A percentile compares a stretch with the other conserved stretches of the same genome.
Evolutionary conservation across 2,797 vertebrate species (phyloP).

Genomic region (Knipowitschia caucasica): DNA sequence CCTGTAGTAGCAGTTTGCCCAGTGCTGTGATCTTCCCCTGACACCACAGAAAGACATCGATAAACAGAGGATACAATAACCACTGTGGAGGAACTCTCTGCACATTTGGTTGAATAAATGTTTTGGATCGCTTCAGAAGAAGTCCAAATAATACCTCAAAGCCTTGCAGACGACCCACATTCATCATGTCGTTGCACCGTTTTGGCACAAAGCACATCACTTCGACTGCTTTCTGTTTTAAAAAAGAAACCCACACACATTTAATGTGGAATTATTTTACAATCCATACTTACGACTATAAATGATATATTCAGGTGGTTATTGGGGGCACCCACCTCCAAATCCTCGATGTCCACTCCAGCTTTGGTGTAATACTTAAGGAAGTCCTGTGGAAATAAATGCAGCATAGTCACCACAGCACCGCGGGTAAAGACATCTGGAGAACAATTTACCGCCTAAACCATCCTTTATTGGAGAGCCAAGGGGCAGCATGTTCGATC

Average conservation of each 20-base stretch:
- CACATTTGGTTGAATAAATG: slow-evolving; percentile 23
- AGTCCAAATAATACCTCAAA: slow-evolving; percentile 82
- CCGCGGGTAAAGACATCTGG: slow-evolving; percentile 54
- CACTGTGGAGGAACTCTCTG: slow-evolving; percentile 8
- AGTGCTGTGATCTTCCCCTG: slow-evolving; percentile 93
- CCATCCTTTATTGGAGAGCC: slow-evolving; percentile 44
- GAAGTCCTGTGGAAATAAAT: slow-evolving; percentile 84
- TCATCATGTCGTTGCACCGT: slow-evolving; percentile 95
- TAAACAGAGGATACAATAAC: slow-evolving; percentile 31
- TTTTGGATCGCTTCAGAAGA: slow-evolving; percentile 12
- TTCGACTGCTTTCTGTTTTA: slow-evolving; percentile 88
- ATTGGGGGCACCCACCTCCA: slow-evolving; percentile 78
- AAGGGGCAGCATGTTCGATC: slow-evolving; percentile 37
- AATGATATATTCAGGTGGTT: slow-evolving; percentile 3
- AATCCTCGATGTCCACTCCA: slow-evolving; percentile 83
- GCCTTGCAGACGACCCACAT: slow-evolving; percentile 88
- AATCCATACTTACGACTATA: neutral
- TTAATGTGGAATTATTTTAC: slow-evolving; percentile 1
- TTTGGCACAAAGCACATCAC: slow-evolving; percentile 95
- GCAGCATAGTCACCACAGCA: slow-evolving; percentile 50
- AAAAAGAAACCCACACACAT: slow-evolving; percentile 3
- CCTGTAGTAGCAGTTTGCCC: slow-evolving; percentile 91
- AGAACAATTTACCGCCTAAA: slow-evolving; percentile 47
- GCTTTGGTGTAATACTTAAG: slow-evolving; percentile 90
- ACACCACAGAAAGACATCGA: slow-evolving; percentile 13